Base-by-base conservation (phyloP, 2,888 invertebrate species). In the Netelia virgata region DNA sequence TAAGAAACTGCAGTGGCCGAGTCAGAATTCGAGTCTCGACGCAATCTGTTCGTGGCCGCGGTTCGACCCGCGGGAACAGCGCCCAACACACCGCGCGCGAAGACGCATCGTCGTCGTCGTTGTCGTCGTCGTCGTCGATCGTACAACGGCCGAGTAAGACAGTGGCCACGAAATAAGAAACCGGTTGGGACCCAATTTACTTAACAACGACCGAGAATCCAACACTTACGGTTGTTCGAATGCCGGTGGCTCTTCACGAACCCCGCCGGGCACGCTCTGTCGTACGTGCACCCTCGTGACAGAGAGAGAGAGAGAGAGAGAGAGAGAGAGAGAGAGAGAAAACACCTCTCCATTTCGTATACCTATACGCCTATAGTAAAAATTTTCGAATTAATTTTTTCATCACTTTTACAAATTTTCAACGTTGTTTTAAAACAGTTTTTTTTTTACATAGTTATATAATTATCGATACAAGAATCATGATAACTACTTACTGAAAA, bases 161-260 rank as follows among this genome's bases (percentile, higher is more conserved):
- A 92, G 93, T 93, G 93, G 92, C 92, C 90, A 92, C 92, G 92
- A 92, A 92, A 93, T 92, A 91, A 92, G 92, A 93, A 93, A 93
- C 93, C 93, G 93, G 93, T 93, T 93, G 90, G 92, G 90, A 91
- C 91, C 93, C 93, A 93, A 93, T 93, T 93, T 93, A 93, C 93
- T 93, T 93, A 93, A 93, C 93, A 93, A 93, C 93, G 92, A 88
- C 89, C 90, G 93, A 91, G 93, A 93, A 93, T 93, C 90, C 93
- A 93, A 93, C 93, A 93, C 93, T 93, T 93, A 91, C 92, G 92
- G 91, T 90, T 92, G 91, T 91, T 88, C 90, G 88, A 87, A 87
- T 85, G 86, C 85, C 82, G 76, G 82, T 82, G 78, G 83, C 83
- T 85, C 84, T 55, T 66, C 70, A 43, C 68, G 70, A 64, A 47